These are phyloP conservation scores for Aphidius gifuensis DNA, from an alignment of 1,140 invertebrate genomes.

Conservation along the genomic window DNA sequence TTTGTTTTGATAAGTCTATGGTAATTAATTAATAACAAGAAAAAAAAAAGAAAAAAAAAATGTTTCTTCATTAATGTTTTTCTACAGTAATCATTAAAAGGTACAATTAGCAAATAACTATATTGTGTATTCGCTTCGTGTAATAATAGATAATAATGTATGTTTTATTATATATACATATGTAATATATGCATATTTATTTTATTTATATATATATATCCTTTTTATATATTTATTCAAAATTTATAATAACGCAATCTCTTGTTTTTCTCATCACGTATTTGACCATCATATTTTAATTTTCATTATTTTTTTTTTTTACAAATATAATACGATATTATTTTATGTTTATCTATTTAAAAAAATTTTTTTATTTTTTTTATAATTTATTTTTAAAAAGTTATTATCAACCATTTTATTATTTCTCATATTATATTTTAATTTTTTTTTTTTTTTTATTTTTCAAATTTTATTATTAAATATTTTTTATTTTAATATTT, in stretches of 20 bases:
- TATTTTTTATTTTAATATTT: slow-evolving; percentile 6
- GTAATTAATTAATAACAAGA: slow-evolving; percentile 49
- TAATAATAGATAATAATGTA: slow-evolving; percentile 56
- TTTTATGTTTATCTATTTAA: slow-evolving; percentile 3
- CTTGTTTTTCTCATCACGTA: slow-evolving; percentile 11
- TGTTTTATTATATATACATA: slow-evolving; percentile 32
- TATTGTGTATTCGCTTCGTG: slow-evolving; percentile 56
- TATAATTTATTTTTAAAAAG: too few species aligned
- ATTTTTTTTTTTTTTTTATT: slow-evolving; percentile 5
- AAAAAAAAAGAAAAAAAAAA: slow-evolving; percentile 52
- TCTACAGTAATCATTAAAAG: slow-evolving; percentile 57
- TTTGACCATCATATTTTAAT: background rate
- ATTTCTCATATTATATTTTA: background rate
- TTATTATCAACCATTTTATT: too few species aligned
- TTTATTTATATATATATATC: background rate
- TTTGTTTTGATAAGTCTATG: slow-evolving; percentile 22
- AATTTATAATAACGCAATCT: slow-evolving; percentile 14
- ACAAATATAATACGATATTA: slow-evolving; percentile 22
- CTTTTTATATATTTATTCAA: slow-evolving; percentile 12
- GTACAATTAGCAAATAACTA: slow-evolving; percentile 58
- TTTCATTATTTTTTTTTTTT: slow-evolving; percentile 10
- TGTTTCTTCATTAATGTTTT: slow-evolving; percentile 50
- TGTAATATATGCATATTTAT: slow-evolving; percentile 33
- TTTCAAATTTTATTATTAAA: background rate
- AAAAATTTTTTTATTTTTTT: background rate